Evolutionary conservation across 2,797 vertebrate genomes (phyloP), one percentile per base, ranked within the genome.

Genomic region (Coracias cyanogaster): DNA sequence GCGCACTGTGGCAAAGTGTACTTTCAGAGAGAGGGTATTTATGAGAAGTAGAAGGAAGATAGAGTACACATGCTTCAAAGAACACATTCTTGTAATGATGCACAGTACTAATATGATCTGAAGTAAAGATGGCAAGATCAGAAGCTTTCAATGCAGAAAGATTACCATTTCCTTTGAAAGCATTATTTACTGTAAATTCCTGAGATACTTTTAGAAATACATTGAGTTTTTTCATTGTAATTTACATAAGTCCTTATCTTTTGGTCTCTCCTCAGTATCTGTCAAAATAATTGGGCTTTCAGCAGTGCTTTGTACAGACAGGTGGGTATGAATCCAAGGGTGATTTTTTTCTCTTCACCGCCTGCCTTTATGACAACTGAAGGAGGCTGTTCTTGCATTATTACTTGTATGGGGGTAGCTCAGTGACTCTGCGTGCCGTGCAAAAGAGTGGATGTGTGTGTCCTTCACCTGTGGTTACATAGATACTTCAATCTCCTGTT

Each of bases 41-140:
- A 77, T 97, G 97, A 95, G 80, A 83, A 96, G 86, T 85, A 69
- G 86, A 80, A 78, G 85, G 86, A 74, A 96, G 95, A 89, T 58
- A 60, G 88, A 97, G 86, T 77, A 54, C 86, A 79, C 66, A 91
- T 91, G 94, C 93, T 96, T 95, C 93, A 95, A 94, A 96, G 94
- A 93, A 55, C 88, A 94, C 90, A 82, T 95, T 96, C 81, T 95
- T 93, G 90, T 96, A 96, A 94, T 88, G 86, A 96, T 90, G 89
- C 88, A 61, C 86, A 51, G 49, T 54, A 72, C 92, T 95, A 95
- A 96, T 91, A 58, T 11, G 80, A 93, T 84, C 87, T 84, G 90
- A 95, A 95, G 91, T 82, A 91, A 93, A 94, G 69, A 89, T 96
- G 73, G 84, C 35, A 83, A 95, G 83, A 96, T 94, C 86, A 95